phyloP scores from a whole-genome alignment of 2,113 vertebrate genomes.

The Ceyx margarethae region DNA sequence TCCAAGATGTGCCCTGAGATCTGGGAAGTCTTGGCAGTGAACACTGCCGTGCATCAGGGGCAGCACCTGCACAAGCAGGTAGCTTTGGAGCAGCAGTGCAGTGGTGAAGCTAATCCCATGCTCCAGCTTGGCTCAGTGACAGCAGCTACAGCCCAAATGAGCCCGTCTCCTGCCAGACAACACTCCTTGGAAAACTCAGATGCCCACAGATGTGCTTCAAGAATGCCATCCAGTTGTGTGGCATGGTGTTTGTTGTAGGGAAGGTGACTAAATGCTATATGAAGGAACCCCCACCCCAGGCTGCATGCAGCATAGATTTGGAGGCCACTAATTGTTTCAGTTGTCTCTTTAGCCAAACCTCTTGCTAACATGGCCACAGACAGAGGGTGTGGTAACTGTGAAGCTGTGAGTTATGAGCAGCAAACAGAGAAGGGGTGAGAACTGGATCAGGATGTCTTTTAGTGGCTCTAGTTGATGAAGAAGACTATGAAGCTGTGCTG shows the following conservation, averaged over 20 bases:
- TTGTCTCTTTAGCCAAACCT: background rate
- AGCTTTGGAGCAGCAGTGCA: background rate
- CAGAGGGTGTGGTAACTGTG: background rate
- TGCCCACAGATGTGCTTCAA: background rate
- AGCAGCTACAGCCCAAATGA: background rate
- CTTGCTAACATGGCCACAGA: background rate
- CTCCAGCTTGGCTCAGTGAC: background rate
- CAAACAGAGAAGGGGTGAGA: background rate
- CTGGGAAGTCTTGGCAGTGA: background rate
- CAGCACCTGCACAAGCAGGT: background rate
- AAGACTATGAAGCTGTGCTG: background rate
- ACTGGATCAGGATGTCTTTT: background rate
- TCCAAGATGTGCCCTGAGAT: background rate
- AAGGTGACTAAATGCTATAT: background rate
- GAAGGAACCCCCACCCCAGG: background rate
- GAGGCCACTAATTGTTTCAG: background rate
- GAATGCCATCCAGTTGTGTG: background rate
- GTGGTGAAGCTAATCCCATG: background rate
- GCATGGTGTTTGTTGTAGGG: background rate
- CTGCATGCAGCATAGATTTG: background rate
- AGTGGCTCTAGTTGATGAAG: background rate
- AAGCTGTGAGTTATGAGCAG: background rate
- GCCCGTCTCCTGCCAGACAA: background rate
- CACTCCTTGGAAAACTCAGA: background rate
- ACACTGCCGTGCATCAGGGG: background rate